Conservation (phyloP, 1,140 invertebrate species). For the Plectus sambesii region DNA sequence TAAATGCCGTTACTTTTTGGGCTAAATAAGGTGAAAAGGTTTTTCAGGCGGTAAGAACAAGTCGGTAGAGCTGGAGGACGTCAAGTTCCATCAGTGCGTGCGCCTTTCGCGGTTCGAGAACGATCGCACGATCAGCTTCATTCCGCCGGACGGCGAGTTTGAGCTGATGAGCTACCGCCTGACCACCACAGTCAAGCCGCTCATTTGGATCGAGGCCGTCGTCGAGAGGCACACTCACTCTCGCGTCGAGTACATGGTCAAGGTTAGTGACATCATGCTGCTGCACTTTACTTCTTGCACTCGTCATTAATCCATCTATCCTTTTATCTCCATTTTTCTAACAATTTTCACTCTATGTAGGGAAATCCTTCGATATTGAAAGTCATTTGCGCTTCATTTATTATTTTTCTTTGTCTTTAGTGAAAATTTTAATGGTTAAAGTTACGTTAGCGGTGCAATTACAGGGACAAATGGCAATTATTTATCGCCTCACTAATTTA, state of each 20-base stretch:
- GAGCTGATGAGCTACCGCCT: slow-evolving; percentile 54
- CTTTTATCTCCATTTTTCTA: slow-evolving; percentile 5
- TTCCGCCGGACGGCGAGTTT: slow-evolving; percentile 54
- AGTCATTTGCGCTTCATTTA: too few species aligned
- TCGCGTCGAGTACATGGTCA: slow-evolving; percentile 82
- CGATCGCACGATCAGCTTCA: slow-evolving; percentile 54
- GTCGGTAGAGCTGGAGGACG: slow-evolving; percentile 53
- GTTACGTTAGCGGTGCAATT: too few species aligned
- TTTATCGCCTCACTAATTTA: too few species aligned
- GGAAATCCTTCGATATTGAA: too few species aligned
- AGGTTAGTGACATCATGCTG: slow-evolving; percentile 50
- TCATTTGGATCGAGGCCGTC: slow-evolving; percentile 53
- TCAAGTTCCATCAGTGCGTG: slow-evolving; percentile 55
- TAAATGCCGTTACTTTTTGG: too few species aligned
- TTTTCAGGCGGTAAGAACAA: slow-evolving; percentile 37
- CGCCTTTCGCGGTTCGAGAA: slow-evolving; percentile 53
- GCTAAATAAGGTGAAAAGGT: too few species aligned
- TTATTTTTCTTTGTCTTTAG: too few species aligned
- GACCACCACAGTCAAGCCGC: slow-evolving; percentile 51
- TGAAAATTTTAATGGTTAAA: too few species aligned
- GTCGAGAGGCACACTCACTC: slow-evolving; percentile 51
- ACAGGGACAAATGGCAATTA: too few species aligned
- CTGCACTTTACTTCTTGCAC: neutral
- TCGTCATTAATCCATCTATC: slow-evolving; percentile 8
- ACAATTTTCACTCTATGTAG: too few species aligned